Evolutionary conservation across 1,140 invertebrate genomes (phyloP), one percentile per base, ranked within the genome.

Genomic region (Gryon sp.): DNA sequence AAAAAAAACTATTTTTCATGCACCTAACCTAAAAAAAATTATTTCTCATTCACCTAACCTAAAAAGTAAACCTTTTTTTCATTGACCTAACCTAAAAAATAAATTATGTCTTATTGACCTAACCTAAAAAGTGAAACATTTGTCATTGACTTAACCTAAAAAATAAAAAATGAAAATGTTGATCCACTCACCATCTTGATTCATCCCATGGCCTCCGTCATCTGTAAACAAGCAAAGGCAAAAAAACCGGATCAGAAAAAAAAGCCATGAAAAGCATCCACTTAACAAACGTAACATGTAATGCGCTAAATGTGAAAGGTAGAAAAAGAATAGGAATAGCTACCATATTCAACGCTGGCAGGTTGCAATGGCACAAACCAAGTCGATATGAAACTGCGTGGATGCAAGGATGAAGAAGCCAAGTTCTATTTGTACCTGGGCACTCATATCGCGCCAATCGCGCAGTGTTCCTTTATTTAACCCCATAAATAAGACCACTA

Each of bases 401-500:
- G 81, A n/a, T n/a, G n/a, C n/a, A n/a, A n/a, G n/a, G n/a, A n/a
- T n/a, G n/a, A n/a, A n/a, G n/a, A n/a, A n/a, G n/a, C n/a, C 81
- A 86, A 80, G 80, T 81, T 69, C 63, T 86, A 85, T 86, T 86
- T 86, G 86, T 87, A 86, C 78, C 63, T 19, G 59, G 20, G 52
- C 55, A n/a, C n/a, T n/a, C 69, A 62, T 87, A 87, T 86, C 85
- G 78, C 82, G 53, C 73, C 77, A n/a, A 86, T 87, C 84, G 83
- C 79, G 80, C 78, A 55, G 43, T 85, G 83, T 85, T 85, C 79
- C 84, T 86, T 86, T 86, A 87, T 86, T 87, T 85, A 86, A 85
- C 81, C 83, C 84, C 83, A 87, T 87, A 87, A 87, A 87, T 87
- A 86, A 85, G 70, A 69, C 53, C 75, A 72, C 83, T 87, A 87